Percentiles rank a stretch among this genome's conserved stretches.
Evolutionary conservation across 1,140 invertebrate genomes (phyloP).

Genomic region (Aphis gossypii): DNA sequence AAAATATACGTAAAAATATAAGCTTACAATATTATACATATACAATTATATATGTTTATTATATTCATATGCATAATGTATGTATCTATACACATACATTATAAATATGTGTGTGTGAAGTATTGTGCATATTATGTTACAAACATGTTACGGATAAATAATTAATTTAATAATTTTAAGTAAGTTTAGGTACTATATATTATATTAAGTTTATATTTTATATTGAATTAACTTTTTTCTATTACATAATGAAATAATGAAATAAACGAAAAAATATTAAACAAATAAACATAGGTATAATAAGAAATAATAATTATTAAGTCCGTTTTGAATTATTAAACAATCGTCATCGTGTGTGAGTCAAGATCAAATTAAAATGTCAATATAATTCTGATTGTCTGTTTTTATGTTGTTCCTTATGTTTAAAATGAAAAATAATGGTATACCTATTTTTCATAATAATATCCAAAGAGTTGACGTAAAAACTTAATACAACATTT

Average conservation of each 20-base stretch:
- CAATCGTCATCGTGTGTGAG: neutral
- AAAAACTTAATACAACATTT: slow-evolving; percentile 39
- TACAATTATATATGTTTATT: slow-evolving; percentile 30
- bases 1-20: slow-evolving; percentile 42
- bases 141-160: slow-evolving; percentile 25
- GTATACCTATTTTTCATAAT: neutral
- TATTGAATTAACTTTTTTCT: neutral
- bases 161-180: slow-evolving; percentile 10
- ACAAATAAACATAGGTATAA: neutral
- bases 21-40: slow-evolving; percentile 42
- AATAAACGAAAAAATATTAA: neutral
- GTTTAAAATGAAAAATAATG: slow-evolving; percentile 36
- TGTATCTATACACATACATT: slow-evolving; percentile 3
- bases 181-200: neutral
- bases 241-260: neutral
- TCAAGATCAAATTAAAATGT: slow-evolving; percentile 30
- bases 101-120: slow-evolving; percentile 4
- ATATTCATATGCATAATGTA: slow-evolving; percentile 16
- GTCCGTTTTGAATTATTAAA: neutral
- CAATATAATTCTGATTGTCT: slow-evolving; percentile 50
- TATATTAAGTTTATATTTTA: neutral
- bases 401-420: slow-evolving; percentile 43
- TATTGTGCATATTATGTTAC: slow-evolving; percentile 23
- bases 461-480: slow-evolving; percentile 32
- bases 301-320: neutral